Conservation (phyloP, 2,888 invertebrate genomes). For the Atherix ibis region DNA sequence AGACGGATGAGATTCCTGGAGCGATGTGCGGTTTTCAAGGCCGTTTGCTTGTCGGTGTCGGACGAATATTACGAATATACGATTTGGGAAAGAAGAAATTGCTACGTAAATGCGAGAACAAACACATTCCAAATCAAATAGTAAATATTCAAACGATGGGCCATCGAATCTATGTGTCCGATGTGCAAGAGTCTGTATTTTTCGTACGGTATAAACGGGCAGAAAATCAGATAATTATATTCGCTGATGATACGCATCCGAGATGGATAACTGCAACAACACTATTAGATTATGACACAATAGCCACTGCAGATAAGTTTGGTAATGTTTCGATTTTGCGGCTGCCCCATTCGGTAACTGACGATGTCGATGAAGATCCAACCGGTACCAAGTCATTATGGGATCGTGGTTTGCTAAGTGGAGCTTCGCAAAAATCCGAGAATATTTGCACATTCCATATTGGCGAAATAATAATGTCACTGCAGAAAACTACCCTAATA, state of each 20-base stretch:
- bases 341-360: conserved; percentile 77
- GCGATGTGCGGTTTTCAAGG: conserved; percentile 88
- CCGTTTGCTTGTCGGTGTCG: conserved; percentile 79
- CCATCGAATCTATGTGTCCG: conserved; percentile 84
- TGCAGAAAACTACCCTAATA: conserved; percentile 89
- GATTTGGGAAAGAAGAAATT: conserved; percentile 95
- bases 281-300: conserved; percentile 89
- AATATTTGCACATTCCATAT: conserved; percentile 86
- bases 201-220: conserved; percentile 86
- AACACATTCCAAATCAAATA: conserved; percentile 90
- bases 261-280: conserved; percentile 89
- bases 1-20: conserved; percentile 79
- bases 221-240: conserved; percentile 95
- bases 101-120: conserved; percentile 92
- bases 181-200: conserved; percentile 93
- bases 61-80: conserved; percentile 80
- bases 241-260: conserved; percentile 96
- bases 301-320: conserved; percentile 95
- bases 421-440: conserved; percentile 95
- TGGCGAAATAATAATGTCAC: conserved; percentile 89
- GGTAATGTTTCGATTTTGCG: conserved; percentile 88
- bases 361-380: conserved; percentile 98
- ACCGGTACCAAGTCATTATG: conserved; percentile 96
- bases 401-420: conserved; percentile 85
- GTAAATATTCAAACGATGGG: conserved; percentile 89